Evolutionary conservation across 2,888 invertebrate genomes (phyloP), one percentile per base, ranked within the genome.

Genomic region (Cryptocephalus moraei): DNA sequence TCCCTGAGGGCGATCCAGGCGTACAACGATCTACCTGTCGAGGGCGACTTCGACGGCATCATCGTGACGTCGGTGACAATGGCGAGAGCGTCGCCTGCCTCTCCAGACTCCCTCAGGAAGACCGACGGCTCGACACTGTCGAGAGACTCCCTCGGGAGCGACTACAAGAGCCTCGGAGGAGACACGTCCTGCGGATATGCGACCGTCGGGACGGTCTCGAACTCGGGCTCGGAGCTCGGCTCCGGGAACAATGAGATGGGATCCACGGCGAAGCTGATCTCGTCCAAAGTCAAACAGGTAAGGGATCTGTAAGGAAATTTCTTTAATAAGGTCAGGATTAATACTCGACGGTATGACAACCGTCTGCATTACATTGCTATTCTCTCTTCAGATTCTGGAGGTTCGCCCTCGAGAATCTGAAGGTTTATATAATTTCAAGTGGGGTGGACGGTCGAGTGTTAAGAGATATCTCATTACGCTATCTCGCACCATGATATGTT

Each of bases 1-100:
- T 70, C 68, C 8, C 56, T 66, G 51, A 58, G 63, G 47, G 70
- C 68, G 32, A 65, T 70, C 44, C 60, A 62, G 47, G 66, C 65
- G 45, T 70, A 70, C 62, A 66, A 68, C 58, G 68, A 67, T 52
- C 57, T 69, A 13, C 59, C 64, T 9, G 57, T 62, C 48, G 59
- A 64, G 33, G 60, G 63, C 31, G 62, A 62, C 43, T 57, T 54
- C 40, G 51, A 54, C 40, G 53, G 52, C 33, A 55, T 43, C 43
- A 48, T 50, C 43, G 45, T 32, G 13, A 42, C 42, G 6, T 32
- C 42, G 22, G 42, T 10, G 47, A 38, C 22, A 44, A 36, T 33
- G 33, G 45, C 32, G 13, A 42, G 6, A 50, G 22, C 22, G 22
- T 22, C 22, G 22, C 22, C 2, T 6, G 22, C 22, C 22, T 22